A percentile compares a stretch with the other conserved stretches of the same genome.
These are phyloP conservation scores for Salminus brasiliensis DNA, from an alignment of 2,113 vertebrate species.

Conservation along the genomic window DNA sequence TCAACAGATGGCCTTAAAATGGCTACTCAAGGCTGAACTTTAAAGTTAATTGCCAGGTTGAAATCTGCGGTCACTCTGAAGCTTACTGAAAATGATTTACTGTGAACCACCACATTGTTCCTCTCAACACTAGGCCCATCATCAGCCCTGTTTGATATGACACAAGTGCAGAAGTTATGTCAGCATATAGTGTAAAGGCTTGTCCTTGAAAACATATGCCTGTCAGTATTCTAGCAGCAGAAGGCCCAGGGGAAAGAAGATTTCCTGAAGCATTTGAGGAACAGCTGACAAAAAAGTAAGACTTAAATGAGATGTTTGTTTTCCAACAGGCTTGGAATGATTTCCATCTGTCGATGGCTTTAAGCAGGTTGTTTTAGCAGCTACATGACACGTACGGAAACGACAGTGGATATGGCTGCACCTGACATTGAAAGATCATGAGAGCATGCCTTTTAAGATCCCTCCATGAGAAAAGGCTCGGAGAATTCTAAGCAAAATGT, in stretches of 20 bases:
- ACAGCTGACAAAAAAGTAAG: constrained; percentile 42
- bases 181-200: constrained; percentile 20
- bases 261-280: constrained; percentile 42
- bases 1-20: background rate
- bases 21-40: background rate
- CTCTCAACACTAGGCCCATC: constrained; percentile 9
- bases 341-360: constrained; percentile 50
- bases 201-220: constrained; percentile 47
- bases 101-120: background rate
- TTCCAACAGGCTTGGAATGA: constrained; percentile 47
- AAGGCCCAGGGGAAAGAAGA: constrained; percentile 24
- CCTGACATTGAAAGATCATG: constrained; percentile 18
- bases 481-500: background rate
- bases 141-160: constrained; percentile 27
- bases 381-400: background rate
- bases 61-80: background rate
- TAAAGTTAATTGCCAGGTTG: background rate
- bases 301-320: constrained; percentile 55
- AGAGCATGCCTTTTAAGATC: background rate
- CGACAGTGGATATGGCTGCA: background rate
- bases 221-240: constrained; percentile 34
- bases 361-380: constrained; percentile 13
- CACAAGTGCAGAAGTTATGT: constrained; percentile 25
- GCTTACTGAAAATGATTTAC: background rate
- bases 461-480: background rate